Percentiles rank a stretch among this genome's conserved stretches.
Evolutionary conservation across 2,113 vertebrate species (phyloP).

Genomic region (Uropsilus gracilis): DNA sequence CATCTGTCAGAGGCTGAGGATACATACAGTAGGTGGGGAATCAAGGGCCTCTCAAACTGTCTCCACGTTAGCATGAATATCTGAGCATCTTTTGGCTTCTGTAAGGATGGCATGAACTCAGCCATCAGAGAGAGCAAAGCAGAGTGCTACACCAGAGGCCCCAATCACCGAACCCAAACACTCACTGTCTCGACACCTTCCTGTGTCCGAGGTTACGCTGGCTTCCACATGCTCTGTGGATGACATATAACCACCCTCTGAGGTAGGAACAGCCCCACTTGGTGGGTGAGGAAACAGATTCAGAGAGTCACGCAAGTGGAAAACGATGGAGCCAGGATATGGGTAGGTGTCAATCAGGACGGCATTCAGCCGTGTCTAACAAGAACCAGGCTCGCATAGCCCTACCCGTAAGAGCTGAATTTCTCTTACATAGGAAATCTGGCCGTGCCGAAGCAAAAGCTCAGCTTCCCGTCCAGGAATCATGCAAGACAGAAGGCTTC

Average conservation of each 20-base stretch:
- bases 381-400: not conserved
- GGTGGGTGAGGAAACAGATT: not conserved
- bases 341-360: not conserved
- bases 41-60: not conserved
- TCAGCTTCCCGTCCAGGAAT: no score
- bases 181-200: no score
- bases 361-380: not conserved
- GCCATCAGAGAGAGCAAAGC: not conserved
- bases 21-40: not conserved
- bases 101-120: not conserved
- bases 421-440: not conserved
- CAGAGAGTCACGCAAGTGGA: not conserved
- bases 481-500: no score
- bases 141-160: not conserved
- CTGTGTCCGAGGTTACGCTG: not conserved
- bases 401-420: not conserved
- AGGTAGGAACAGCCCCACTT: not conserved
- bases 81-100: not conserved
- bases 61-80: not conserved
- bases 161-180: not conserved
- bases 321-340: not conserved
- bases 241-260: not conserved
- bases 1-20: not conserved
- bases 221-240: not conserved
- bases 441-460: not conserved